A percentile compares a stretch with the other conserved stretches of the same genome.
Conservation (phyloP, 2,797 vertebrate genomes). For the Poeciliopsis gracilis region DNA sequence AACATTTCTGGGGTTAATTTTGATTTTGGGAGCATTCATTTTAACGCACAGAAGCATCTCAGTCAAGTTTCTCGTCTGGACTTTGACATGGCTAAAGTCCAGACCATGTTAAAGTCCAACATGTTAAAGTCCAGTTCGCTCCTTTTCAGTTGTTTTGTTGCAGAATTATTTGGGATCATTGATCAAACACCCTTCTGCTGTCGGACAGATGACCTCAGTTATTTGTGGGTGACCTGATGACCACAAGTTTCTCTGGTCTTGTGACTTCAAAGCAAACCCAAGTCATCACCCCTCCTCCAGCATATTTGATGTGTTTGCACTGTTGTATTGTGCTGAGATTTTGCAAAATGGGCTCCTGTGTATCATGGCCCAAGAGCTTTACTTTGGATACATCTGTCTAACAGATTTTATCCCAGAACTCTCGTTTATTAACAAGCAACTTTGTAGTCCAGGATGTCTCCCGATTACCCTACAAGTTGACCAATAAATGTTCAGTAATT, state of each 20-base stretch:
- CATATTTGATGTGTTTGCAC: not conserved
- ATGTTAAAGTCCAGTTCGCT: not conserved
- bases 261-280: not conserved
- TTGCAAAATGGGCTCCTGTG: not conserved
- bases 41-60: not conserved
- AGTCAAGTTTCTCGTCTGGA: not conserved
- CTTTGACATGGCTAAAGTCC: not conserved
- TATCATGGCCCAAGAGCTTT: not conserved
- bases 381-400: not conserved
- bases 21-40: not conserved
- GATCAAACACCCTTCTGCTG: not conserved
- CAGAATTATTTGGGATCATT: not conserved
- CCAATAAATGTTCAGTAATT: not conserved
- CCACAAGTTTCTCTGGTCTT: not conserved
- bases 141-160: not conserved
- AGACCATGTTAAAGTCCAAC: too few species aligned
- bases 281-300: not conserved
- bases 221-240: not conserved
- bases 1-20: not conserved
- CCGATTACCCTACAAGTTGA: not conserved
- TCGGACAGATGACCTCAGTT: not conserved
- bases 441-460: not conserved
- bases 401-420: not conserved
- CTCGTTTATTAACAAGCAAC: not conserved
- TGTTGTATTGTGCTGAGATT: not conserved